Conservation (phyloP, 2,888 invertebrate genomes). For the Chloromyia formosa region DNA sequence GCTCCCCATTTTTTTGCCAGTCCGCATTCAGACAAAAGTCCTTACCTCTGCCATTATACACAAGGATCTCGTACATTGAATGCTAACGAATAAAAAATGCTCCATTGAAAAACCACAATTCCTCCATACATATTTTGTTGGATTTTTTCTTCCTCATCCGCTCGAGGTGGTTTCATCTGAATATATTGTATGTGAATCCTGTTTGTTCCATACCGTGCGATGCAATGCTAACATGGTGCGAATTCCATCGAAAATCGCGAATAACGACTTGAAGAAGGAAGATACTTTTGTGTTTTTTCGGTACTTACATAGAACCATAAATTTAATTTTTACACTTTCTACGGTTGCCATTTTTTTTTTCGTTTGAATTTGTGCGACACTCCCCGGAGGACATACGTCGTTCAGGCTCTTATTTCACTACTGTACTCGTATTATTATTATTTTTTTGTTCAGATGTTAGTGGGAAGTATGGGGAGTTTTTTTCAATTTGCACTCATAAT, state of each 20-base stretch:
- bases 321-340: conserved; percentile 42
- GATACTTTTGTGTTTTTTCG: conserved; percentile 28
- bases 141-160: conserved; percentile 23
- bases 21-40: background rate
- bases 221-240: background rate
- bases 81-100: background rate
- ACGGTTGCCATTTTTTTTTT: conserved; percentile 38
- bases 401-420: conserved; percentile 34
- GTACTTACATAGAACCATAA: conserved; percentile 28
- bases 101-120: conserved; percentile 28
- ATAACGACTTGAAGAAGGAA: conserved; percentile 32
- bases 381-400: conserved; percentile 17
- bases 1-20: conserved; percentile 28
- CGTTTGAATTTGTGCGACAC: conserved; percentile 17
- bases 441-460: too few species aligned
- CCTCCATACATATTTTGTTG: conserved; percentile 14
- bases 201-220: background rate
- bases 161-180: background rate
- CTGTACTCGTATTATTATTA: too few species aligned
- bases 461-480: conserved; percentile 39
- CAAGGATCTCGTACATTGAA: background rate
- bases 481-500: conserved; percentile 42
- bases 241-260: conserved; percentile 38
- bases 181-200: background rate
- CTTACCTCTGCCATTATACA: background rate